These are phyloP conservation scores for Enteromius unitaeniatus DNA, from an alignment of 2,797 vertebrate species.

Conservation along the genomic window DNA sequence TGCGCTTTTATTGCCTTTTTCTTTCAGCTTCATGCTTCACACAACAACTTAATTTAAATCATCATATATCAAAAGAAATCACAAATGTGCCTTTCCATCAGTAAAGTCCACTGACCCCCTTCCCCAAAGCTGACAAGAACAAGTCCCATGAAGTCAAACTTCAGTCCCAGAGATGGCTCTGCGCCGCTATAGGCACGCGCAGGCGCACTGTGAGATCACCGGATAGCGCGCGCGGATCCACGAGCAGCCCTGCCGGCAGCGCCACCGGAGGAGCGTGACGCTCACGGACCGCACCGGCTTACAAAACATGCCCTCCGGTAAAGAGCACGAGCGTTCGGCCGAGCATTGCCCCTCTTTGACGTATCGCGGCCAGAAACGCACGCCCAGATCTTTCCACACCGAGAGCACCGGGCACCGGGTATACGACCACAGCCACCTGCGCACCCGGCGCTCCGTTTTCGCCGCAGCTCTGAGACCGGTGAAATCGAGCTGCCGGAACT, in stretches of 20 bases:
- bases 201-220: constrained; percentile 92
- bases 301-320: constrained; percentile 92
- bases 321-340: constrained; percentile 87
- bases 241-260: constrained; percentile 91
- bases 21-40: not conserved
- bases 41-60: not conserved
- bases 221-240: constrained; percentile 94
- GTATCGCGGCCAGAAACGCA: constrained; percentile 92
- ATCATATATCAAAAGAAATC: not conserved
- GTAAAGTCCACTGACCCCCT: not conserved
- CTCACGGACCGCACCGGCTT: constrained; percentile 88
- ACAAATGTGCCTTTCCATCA: not conserved
- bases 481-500: constrained; percentile 85
- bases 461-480: constrained; percentile 83
- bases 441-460: constrained; percentile 87
- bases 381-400: constrained; percentile 90
- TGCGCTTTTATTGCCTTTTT: constrained; percentile 14
- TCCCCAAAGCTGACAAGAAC: not conserved
- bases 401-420: constrained; percentile 89
- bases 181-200: constrained; percentile 78
- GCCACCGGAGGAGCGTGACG: constrained; percentile 91
- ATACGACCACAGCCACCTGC: constrained; percentile 90
- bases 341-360: constrained; percentile 91
- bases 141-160: not conserved
- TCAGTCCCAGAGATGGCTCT: too few species aligned